A percentile compares a stretch with the other conserved stretches of the same genome.
These are phyloP conservation scores for Arctopsyche grandis DNA, from an alignment of 1,140 invertebrate species.

Conservation along the genomic window DNA sequence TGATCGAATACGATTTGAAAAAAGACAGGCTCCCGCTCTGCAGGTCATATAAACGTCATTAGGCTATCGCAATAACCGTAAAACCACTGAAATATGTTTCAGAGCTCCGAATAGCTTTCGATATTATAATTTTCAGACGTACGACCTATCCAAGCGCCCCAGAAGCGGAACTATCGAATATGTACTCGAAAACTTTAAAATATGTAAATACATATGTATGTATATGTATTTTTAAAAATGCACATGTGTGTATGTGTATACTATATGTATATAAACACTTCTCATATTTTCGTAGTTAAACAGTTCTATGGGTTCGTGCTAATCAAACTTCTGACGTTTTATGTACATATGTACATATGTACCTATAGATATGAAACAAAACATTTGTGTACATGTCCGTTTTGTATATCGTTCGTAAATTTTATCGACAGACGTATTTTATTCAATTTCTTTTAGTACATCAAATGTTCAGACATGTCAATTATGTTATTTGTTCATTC, in stretches of 20 bases:
- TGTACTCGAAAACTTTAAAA: conserved; percentile 20
- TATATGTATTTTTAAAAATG: not conserved
- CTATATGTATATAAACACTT: too few species aligned
- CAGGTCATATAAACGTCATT: conserved; percentile 51
- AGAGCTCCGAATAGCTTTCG: conserved; percentile 24
- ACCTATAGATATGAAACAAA: not conserved
- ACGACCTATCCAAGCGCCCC: not conserved
- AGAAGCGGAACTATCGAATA: conserved; percentile 5
- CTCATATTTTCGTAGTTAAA: too few species aligned
- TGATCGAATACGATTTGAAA: conserved; percentile 43
- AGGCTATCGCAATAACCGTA: conserved; percentile 49
- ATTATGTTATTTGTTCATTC: too few species aligned
- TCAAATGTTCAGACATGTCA: too few species aligned
- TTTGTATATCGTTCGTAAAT: not conserved
- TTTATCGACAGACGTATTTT: too few species aligned
- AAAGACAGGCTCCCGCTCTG: conserved; percentile 37
- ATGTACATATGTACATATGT: too few species aligned
- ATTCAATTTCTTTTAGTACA: too few species aligned
- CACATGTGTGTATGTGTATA: too few species aligned
- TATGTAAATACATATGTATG: not conserved
- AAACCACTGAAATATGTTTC: conserved; percentile 45
- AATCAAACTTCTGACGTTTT: too few species aligned
- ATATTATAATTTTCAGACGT: conserved; percentile 41
- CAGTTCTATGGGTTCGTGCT: too few species aligned
- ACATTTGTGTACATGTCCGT: not conserved